A percentile compares a stretch with the other conserved stretches of the same genome.
These are phyloP conservation scores for Antennarius maculatus DNA, from an alignment of 2,797 vertebrate species.

Conservation along the genomic window DNA sequence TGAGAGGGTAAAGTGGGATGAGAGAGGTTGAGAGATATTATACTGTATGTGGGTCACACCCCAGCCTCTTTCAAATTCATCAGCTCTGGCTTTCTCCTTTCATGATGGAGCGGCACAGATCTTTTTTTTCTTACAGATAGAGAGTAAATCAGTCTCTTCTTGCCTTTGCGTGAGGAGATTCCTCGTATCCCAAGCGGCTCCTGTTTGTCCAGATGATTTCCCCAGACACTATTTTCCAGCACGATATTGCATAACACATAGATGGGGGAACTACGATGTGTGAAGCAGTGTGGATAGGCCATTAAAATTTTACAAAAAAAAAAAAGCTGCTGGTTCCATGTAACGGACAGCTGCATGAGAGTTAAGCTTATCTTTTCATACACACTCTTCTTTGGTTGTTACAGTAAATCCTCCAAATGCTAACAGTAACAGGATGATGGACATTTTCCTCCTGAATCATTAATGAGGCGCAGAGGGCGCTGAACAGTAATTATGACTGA, in stretches of 20 bases:
- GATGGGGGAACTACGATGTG: conserved; percentile 5
- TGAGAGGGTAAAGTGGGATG: conserved; percentile 11
- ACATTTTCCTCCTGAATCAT: conserved; percentile 55
- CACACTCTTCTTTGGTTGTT: conserved; percentile 1
- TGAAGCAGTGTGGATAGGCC: conserved; percentile 12
- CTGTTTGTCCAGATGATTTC: conserved; percentile 37
- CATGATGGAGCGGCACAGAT: conserved; percentile 23
- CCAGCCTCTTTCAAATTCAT: conserved; percentile 10
- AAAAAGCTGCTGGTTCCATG: conserved; percentile 3
- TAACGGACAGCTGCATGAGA: conserved; percentile 10
- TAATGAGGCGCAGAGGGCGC: conserved; percentile 42
- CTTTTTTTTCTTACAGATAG: conserved; percentile 22
- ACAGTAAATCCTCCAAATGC: neutral
- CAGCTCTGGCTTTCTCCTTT: conserved; percentile 18
- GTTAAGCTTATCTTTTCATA: neutral
- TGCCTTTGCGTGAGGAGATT: conserved; percentile 40
- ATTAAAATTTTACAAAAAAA: conserved; percentile 37
- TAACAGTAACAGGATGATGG: conserved; percentile 36
- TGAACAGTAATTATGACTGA: conserved; percentile 38
- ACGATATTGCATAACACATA: neutral
- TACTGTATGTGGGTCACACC: conserved; percentile 34
- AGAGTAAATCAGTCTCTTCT: conserved; percentile 29
- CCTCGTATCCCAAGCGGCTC: conserved; percentile 14
- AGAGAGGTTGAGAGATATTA: conserved; percentile 4
- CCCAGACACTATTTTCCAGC: conserved; percentile 2